Evolutionary conservation across 64 coral and sea anemone species (phyloP).

Genomic region (Catalaphyllia jardinei): DNA sequence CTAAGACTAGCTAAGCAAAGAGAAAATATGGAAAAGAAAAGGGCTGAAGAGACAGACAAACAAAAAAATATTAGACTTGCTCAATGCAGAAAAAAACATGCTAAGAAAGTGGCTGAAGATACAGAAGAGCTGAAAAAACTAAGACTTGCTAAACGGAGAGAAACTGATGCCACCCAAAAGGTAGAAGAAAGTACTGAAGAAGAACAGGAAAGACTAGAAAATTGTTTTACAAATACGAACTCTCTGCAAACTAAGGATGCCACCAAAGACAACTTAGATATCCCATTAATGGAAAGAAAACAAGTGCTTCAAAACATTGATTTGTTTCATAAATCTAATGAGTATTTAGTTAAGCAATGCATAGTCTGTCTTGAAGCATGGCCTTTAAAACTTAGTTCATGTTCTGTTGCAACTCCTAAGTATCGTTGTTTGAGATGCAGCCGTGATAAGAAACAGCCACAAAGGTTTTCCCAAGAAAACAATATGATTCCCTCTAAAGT

Average conservation of each 20-base stretch:
- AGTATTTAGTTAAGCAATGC: constrained; percentile 34
- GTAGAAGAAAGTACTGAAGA: too few species aligned
- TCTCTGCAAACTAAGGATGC: not conserved
- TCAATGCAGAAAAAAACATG: too few species aligned
- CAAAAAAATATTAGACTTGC: too few species aligned
- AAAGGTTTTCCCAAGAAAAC: constrained; percentile 51
- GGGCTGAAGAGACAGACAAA: too few species aligned
- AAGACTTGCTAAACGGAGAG: too few species aligned
- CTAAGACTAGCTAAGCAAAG: too few species aligned
- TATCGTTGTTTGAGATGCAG: constrained; percentile 38
- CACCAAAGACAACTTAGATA: not conserved
- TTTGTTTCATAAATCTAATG: constrained; percentile 30
- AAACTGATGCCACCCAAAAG: too few species aligned
- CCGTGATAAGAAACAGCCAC: constrained; percentile 36
- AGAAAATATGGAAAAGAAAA: too few species aligned
- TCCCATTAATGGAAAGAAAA: constrained; percentile 4
- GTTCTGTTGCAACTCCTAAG: not conserved
- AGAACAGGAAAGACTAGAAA: not conserved
- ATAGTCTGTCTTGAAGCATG: constrained; percentile 46
- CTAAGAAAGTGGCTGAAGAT: too few species aligned
- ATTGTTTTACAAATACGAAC: not conserved
- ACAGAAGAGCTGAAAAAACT: too few species aligned
- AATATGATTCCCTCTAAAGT: constrained; percentile 37
- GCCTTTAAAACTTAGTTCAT: constrained; percentile 32
- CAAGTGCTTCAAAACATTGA: constrained; percentile 16